These are phyloP conservation scores for Zaprionus bogoriensis DNA, from an alignment of 2,888 invertebrate genomes.

Conservation along the genomic window DNA sequence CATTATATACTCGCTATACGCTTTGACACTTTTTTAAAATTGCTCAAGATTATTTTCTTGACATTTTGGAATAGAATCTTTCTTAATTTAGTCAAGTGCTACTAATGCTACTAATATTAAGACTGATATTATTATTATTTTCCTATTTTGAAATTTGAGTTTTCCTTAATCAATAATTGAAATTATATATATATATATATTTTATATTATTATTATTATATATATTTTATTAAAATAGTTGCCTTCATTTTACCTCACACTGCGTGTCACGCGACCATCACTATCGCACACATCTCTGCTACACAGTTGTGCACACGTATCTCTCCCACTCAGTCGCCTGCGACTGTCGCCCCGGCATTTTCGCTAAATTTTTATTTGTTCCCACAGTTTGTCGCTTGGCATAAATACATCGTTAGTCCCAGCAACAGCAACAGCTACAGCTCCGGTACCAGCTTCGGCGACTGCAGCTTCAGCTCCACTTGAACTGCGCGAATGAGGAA, in stretches of 20 bases:
- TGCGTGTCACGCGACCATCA: conserved; percentile 22
- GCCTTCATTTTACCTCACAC: not conserved
- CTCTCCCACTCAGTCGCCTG: conserved; percentile 25
- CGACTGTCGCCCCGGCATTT: conserved; percentile 53
- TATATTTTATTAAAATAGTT: not conserved
- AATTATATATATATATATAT: not conserved
- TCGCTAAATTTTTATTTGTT: conserved; percentile 73
- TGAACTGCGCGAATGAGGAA: conserved; percentile 16
- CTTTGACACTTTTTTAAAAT: too few relatives aligned
- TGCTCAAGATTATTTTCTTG: too few relatives aligned
- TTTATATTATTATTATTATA: not conserved
- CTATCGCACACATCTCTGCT: not conserved
- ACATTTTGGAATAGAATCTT: too few relatives aligned
- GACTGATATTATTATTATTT: too few relatives aligned
- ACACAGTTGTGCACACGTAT: not conserved
- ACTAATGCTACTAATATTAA: too few relatives aligned
- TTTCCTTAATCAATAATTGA: too few relatives aligned
- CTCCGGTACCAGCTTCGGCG: conserved; percentile 23
- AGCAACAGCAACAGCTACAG: conserved; percentile 26
- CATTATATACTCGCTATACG: too few relatives aligned
- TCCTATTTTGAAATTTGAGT: not conserved
- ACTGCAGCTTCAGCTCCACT: conserved; percentile 45
- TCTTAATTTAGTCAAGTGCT: too few relatives aligned
- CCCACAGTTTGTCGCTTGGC: conserved; percentile 77
- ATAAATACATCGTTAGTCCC: conserved; percentile 73